Evolutionary conservation across 2,113 vertebrate genomes (phyloP).

Genomic region (Trachemys scripta): DNA sequence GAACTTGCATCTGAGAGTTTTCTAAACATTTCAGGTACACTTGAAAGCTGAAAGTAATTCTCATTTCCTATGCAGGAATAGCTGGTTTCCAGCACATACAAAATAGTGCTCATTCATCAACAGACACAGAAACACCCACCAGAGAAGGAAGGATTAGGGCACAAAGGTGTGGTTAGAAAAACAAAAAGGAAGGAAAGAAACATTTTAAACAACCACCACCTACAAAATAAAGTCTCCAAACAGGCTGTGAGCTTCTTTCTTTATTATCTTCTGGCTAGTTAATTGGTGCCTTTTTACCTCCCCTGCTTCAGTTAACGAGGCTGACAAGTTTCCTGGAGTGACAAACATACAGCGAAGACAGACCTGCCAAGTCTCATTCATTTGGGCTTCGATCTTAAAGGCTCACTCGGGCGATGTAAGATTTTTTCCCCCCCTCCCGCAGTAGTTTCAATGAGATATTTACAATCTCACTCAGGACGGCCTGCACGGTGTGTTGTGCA

Average conservation of each 20-base stretch:
- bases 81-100: constrained; percentile 82
- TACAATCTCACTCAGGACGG: not conserved
- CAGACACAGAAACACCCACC: constrained; percentile 33
- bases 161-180: not conserved
- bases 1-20: constrained; percentile 87
- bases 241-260: not conserved
- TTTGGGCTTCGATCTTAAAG: not conserved
- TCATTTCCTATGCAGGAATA: constrained; percentile 91
- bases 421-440: not conserved
- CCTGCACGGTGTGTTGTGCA: not conserved
- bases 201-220: not conserved
- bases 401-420: not conserved
- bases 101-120: constrained; percentile 84
- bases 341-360: not conserved
- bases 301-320: not conserved
- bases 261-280: not conserved
- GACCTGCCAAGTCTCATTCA: constrained; percentile 54
- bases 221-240: not conserved
- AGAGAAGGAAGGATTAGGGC: constrained; percentile 20
- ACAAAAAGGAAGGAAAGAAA: not conserved
- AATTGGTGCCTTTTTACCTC: constrained; percentile 18
- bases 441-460: not conserved
- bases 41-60: constrained; percentile 93
- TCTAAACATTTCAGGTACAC: constrained; percentile 90
- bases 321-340: constrained; percentile 27